A percentile compares a stretch with the other conserved stretches of the same genome.
Conservation (phyloP, 1,140 invertebrate species). For the Drosophila lacertosa region DNA sequence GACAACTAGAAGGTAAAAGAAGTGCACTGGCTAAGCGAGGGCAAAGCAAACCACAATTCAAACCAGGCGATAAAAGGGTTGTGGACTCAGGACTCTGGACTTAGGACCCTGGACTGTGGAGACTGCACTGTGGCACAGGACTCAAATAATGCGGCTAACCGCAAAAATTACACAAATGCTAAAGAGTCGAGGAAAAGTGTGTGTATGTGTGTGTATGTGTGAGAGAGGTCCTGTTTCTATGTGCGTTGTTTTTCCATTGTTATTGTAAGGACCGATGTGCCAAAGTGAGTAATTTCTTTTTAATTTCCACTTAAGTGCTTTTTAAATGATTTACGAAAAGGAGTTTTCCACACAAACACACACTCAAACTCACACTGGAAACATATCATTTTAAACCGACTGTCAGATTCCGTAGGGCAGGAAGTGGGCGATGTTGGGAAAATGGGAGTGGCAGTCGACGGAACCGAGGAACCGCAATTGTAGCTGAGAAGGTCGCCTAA, state of each 20-base stretch:
- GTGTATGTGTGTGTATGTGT: neutral
- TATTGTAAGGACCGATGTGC: conserved; percentile 30
- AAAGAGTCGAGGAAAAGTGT: neutral
- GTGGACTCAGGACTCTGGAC: conserved; percentile 5
- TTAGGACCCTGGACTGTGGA: conserved; percentile 6
- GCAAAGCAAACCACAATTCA: conserved; percentile 37
- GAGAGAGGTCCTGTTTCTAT: neutral
- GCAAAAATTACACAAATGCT: conserved; percentile 47
- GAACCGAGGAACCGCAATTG: too few species aligned
- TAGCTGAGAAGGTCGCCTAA: neutral
- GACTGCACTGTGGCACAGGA: conserved; percentile 3
- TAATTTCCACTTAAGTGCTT: conserved; percentile 52
- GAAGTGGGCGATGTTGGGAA: too few species aligned
- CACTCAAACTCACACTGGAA: neutral
- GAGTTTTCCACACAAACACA: conserved; percentile 2
- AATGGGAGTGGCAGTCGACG: neutral
- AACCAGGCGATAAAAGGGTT: conserved; percentile 3
- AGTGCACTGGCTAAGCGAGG: conserved; percentile 27
- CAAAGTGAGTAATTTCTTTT: conserved; percentile 56
- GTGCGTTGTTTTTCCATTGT: neutral
- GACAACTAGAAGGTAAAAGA: neutral
- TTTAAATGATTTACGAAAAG: conserved; percentile 41
- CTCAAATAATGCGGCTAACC: conserved; percentile 44
- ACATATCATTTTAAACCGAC: conserved; percentile 29
- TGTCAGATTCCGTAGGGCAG: neutral